These are phyloP conservation scores for Alligator sinensis DNA, from an alignment of 2,113 vertebrate species.

Conservation along the genomic window DNA sequence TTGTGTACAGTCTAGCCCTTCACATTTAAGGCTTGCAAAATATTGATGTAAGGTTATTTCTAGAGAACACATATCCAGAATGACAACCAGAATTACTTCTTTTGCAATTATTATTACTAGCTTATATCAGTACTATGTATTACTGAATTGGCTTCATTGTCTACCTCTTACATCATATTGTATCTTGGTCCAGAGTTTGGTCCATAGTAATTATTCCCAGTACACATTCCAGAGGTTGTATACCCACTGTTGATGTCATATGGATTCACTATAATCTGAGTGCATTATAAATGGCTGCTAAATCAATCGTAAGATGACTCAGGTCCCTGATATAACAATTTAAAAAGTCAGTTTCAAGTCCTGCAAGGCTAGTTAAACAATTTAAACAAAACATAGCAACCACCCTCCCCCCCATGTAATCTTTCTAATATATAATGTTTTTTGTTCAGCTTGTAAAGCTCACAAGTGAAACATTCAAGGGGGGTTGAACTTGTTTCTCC, in stretches of 20 bases:
- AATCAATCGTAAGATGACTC: not conserved
- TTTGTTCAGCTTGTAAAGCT: not conserved
- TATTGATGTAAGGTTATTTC: conserved; percentile 2
- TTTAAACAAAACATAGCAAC: not conserved
- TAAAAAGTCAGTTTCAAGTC: not conserved
- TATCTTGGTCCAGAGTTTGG: not conserved
- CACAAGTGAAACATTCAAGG: not conserved
- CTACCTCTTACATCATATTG: not conserved
- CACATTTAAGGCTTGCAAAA: not conserved
- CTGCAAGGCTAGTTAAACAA: not conserved
- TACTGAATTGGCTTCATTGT: not conserved
- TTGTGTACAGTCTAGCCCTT: not conserved
- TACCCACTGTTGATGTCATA: not conserved
- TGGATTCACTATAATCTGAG: not conserved
- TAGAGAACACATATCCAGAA: conserved; percentile 3
- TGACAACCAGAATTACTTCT: not conserved
- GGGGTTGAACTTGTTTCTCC: not conserved
- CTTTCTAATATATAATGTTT: not conserved
- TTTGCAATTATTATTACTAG: not conserved
- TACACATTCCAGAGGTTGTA: not conserved
- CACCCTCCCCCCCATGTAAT: not conserved
- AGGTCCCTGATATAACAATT: not conserved
- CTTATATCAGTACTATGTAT: not conserved
- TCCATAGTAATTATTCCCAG: not conserved
- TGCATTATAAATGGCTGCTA: not conserved